Evolutionary conservation across 2,888 invertebrate genomes (phyloP), one percentile per base, ranked within the genome.

Genomic region (Macrophya annulata): DNA sequence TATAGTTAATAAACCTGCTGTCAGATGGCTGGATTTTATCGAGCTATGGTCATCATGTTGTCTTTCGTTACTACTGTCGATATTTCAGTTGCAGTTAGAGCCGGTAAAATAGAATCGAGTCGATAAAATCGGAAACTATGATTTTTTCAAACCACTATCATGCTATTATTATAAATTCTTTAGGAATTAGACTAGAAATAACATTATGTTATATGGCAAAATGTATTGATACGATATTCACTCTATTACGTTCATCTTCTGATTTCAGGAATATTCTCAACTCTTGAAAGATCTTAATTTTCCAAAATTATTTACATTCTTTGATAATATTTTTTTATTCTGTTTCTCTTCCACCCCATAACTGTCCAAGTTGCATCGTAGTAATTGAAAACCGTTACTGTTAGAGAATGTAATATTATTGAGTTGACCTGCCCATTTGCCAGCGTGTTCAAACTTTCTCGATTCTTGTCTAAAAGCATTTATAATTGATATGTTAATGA

Each of bases 251-350:
- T n/a, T n/a, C 31, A 31, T 31, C 31, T 31, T 31, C 31, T 31
- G 31, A 31, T 31, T 31, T 31, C 31, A 31, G 31, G 31, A 31
- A 31, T 31, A 31, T 31, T 31, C 31, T 31, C 31, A 3, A 31
- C 31, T 31, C 31, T 3, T 31, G 31, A 31, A 31, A 31, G n/a
- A 31, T 31, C 31, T 31, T 31, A 15, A 15, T 25, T 12, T 43
- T 31, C 51, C 1, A n/a, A n/a, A n/a, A n/a, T n/a, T n/a, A n/a
- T n/a, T 77, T 65, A n/a, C 59, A 31, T 17, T 65, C 43, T 81
- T 45, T 43, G n/a, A n/a, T n/a, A n/a, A 79, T 81, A 43, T 81
- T 62, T 40, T 37, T 4, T 3, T 79, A n/a, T 17, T 62, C n/a
- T n/a, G n/a, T 79, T 9, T 59, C 8, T 1, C 6, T 59, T 62